phyloP scores from a whole-genome alignment of 1,140 invertebrate species.

The Zophobas atratus region DNA sequence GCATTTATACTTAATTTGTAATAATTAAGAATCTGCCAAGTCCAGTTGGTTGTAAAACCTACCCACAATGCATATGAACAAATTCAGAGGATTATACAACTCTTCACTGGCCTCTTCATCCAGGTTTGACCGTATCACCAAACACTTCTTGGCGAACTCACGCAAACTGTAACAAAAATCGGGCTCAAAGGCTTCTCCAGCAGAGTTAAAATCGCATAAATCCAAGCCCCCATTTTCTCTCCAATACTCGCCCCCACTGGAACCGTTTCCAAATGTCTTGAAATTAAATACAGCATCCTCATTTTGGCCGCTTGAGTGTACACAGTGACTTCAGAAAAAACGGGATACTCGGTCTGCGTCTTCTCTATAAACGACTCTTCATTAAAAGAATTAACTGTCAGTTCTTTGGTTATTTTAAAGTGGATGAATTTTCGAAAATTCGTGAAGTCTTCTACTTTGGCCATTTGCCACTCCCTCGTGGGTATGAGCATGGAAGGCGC shows the following conservation, averaged over 20 bases:
- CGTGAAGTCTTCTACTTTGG: conserved; percentile 65
- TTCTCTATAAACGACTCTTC: conserved; percentile 36
- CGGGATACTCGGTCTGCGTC: conserved; percentile 41
- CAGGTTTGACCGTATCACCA: conserved; percentile 62
- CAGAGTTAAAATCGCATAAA: conserved; percentile 65
- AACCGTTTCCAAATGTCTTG: conserved; percentile 56
- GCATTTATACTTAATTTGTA: neutral
- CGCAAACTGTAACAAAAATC: conserved; percentile 63
- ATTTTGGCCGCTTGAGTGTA: conserved; percentile 62
- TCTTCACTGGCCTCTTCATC: conserved; percentile 52
- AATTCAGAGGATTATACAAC: conserved; percentile 63
- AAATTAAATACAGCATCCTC: conserved; percentile 61
- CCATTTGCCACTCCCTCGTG: conserved; percentile 64
- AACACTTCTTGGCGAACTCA: conserved; percentile 65
- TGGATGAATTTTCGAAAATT: conserved; percentile 60
- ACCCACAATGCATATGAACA: conserved; percentile 66
- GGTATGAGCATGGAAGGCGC: conserved; percentile 61
- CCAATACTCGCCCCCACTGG: conserved; percentile 50
- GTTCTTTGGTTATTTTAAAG: conserved; percentile 49
- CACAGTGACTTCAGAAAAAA: conserved; percentile 55
- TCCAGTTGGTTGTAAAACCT: conserved; percentile 67
- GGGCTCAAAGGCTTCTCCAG: conserved; percentile 65
- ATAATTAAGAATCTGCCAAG: conserved; percentile 60
- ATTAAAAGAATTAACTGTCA: conserved; percentile 14
- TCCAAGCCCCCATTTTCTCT: conserved; percentile 62